Base-by-base conservation (phyloP, 2,113 vertebrate species). In the Cephalopholis sonnerati region DNA sequence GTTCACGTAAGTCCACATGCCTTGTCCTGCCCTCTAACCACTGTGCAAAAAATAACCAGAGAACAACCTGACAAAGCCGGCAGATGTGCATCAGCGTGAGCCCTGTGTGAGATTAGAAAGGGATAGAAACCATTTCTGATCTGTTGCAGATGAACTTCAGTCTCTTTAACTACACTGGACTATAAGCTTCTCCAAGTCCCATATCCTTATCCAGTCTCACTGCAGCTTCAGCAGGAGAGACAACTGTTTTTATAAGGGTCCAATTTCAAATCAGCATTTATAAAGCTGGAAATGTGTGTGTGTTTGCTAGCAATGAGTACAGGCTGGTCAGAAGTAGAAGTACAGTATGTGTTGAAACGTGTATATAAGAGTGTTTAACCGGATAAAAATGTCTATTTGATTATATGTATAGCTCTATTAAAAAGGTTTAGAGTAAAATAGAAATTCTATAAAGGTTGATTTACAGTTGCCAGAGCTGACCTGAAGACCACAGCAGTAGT, bases 301-400 rank as follows among this genome's bases (percentile, higher is more conserved):
- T 81, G 77, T 90, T 67, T 80, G 78, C 53, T 50, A 63, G 63
- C 44, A 22, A 13, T 29, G 74, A 73, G 59, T 68, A n/a, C 51
- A 62, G 55, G 81, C 66, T 62, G 85, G 61, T 88, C 63, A 70
- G 67, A 74, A 51, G 65, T 79, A 81, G 66, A 84, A 77, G 77
- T 81, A 24, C 74, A 85, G 77, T 87, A 5, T 66, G 63, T 82
- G 69, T 80, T 83, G 81, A 87, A 68, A 64, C 8, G 73, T 93
- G 92, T 93, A 91, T 51, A 93, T 91, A 93, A 87, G 88, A 92
- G 85, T 74, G 83, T 86, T 89, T 86, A 87, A 80, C 39, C 55
- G 75, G 64, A 81, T 63, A 44, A 62, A 81, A 79, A 77, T 86
- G 74, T 92, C 27, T 90, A 89, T 86, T 67, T 77, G 67, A 89